Base-by-base conservation (phyloP, 2,888 invertebrate species). In the Amphipyra tragopoginis region DNA sequence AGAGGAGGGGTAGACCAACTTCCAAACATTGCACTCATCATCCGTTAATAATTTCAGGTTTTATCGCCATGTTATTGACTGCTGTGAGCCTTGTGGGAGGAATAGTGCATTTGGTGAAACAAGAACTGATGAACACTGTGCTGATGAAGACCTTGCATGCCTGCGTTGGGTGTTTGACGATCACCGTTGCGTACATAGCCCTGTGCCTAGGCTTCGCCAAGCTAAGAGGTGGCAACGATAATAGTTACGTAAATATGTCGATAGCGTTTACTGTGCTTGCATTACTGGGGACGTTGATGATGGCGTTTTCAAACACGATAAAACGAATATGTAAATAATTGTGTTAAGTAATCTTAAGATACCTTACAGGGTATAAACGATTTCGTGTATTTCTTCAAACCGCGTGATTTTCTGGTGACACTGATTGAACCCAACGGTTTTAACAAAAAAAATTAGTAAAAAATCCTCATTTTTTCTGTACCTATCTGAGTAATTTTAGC, bases 51-150 rank as follows among this genome's bases (percentile, higher is more conserved):
- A 7, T 83, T 90, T 58, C 86, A 92, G 92, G 92, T 56, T 61
- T 91, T 13, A 39, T 87, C 10, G 89, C 91, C 6, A 67, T 91
- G 79, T 5, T 89, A 6, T 65, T 89, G 3, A 87, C 90, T 2
- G 8, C 81, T 2, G 21, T 87, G 0, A 90, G 84, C 68, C 78
- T 91, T 1, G 26, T 89, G 21, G 90, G 88, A 43, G 92, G 89
- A 26, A 10, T 88, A 0, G 10, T 82, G 21, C 84, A 86, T 45
- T 77, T 89, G 1, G 11, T 81, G 9, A 80, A 77, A 33, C 65
- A 79, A 7, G 54, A 53, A 5, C 66, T 62, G 15, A 26, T 75
- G 2, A 82, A 64, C 13, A 53, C 58, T 0, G 50, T 69, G 10
- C 33, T 80, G 0, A 64, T 77, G 6, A 87, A 77, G 64, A 65